Evolutionary conservation across 2,888 invertebrate genomes (phyloP).

Genomic region (Eristalis pertinax): DNA sequence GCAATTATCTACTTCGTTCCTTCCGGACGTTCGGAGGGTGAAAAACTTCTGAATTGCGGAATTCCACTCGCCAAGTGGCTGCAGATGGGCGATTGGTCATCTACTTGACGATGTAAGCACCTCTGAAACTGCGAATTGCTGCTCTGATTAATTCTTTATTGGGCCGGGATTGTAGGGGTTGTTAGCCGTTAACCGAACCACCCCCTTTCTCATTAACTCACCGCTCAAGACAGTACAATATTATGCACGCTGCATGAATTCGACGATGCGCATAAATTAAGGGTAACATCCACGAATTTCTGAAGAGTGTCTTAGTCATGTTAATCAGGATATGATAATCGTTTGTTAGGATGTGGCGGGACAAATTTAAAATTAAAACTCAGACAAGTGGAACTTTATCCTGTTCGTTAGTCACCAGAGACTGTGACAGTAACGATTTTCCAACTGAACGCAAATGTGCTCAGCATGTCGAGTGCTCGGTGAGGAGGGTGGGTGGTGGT

Average conservation of each 20-base stretch:
- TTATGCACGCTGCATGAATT: conserved; percentile 59
- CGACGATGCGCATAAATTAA: conserved; percentile 61
- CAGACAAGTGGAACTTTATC: conserved; percentile 71
- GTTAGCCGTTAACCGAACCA: conserved; percentile 8
- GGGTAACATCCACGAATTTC: conserved; percentile 44
- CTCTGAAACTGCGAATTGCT: conserved; percentile 78
- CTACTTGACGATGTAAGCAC: conserved; percentile 81
- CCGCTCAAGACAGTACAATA: conserved; percentile 35
- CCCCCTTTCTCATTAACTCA: conserved; percentile 17
- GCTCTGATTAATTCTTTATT: conserved; percentile 71
- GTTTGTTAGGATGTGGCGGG: conserved; percentile 76
- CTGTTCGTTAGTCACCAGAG: conserved; percentile 72
- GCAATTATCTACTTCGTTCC: conserved; percentile 69
- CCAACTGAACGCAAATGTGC: conserved; percentile 57
- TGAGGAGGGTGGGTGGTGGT: neutral
- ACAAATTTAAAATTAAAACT: conserved; percentile 72
- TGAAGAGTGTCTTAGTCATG: conserved; percentile 76
- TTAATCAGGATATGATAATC: conserved; percentile 82
- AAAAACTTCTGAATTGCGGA: conserved; percentile 58
- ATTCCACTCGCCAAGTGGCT: conserved; percentile 52
- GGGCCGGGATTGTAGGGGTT: conserved; percentile 54
- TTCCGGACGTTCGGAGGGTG: conserved; percentile 8
- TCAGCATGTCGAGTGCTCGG: conserved; percentile 6
- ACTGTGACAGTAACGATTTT: conserved; percentile 71
- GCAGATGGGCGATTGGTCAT: conserved; percentile 67